Evolutionary conservation across 1,140 invertebrate genomes (phyloP).

Genomic region (Pissodes strobi): DNA sequence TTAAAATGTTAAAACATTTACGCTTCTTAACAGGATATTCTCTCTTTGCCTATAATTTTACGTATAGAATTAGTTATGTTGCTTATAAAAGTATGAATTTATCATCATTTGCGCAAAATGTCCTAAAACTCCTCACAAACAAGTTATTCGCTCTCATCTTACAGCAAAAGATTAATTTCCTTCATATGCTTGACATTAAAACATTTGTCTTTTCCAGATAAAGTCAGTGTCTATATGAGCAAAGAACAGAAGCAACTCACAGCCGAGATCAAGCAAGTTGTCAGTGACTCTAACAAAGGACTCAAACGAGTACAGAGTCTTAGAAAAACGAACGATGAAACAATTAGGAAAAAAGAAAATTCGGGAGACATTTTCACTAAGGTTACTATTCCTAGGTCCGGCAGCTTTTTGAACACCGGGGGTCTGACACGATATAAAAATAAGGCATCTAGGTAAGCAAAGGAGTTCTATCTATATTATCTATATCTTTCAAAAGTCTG

Average conservation of each 20-base stretch:
- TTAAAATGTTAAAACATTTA: no score
- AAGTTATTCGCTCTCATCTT: no score
- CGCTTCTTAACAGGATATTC: no score
- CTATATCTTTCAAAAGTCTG: no score
- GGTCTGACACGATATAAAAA: conserved; percentile 71
- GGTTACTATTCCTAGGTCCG: conserved; percentile 79
- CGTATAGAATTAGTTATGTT: no score
- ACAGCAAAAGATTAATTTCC: no score
- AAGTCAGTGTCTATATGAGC: conserved; percentile 59
- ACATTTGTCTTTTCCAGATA: conserved; percentile 44
- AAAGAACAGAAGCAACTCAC: conserved; percentile 51
- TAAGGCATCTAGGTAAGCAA: conserved; percentile 64
- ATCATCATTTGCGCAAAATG: no score
- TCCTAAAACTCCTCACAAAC: no score
- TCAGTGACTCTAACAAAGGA: conserved; percentile 50
- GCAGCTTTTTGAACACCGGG: conserved; percentile 80
- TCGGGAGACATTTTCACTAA: conserved; percentile 79
- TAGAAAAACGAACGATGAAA: conserved; percentile 53
- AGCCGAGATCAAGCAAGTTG: conserved; percentile 54
- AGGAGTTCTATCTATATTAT: no score
- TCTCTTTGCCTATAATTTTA: no score
- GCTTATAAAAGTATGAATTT: no score
- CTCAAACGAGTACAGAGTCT: conserved; percentile 60
- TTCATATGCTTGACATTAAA: neutral
- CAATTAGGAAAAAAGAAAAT: conserved; percentile 52